A percentile compares a stretch with the other conserved stretches of the same genome.
phyloP scores from a whole-genome alignment of 1,140 invertebrate species.

The Drosophila parvula region DNA sequence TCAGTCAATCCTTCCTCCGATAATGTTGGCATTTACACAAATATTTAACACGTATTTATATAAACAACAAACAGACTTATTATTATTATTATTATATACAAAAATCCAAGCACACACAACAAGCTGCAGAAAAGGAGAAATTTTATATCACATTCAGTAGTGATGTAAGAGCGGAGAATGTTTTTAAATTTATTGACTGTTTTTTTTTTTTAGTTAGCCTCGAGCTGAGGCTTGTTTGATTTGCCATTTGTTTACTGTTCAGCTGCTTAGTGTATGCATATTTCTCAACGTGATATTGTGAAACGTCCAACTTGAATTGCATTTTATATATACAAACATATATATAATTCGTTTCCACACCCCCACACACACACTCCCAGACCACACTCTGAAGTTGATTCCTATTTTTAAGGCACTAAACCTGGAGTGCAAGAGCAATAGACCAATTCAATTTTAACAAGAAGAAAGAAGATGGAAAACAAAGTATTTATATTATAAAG shows the following conservation, averaged over 20 bases:
- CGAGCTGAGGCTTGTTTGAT: slow-evolving; percentile 43
- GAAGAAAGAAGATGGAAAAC: slow-evolving; percentile 9
- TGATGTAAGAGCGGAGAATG: slow-evolving; percentile 27
- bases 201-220: slow-evolving; percentile 69
- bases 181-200: slow-evolving; percentile 62
- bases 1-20: slow-evolving; percentile 82
- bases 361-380: slow-evolving; percentile 5
- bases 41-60: slow-evolving; percentile 51
- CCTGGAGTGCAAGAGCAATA: slow-evolving; percentile 60
- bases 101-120: slow-evolving; percentile 10
- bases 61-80: slow-evolving; percentile 27
- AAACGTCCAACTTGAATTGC: slow-evolving; percentile 81
- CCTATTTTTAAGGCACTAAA: slow-evolving; percentile 72
- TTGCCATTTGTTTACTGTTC: slow-evolving; percentile 64
- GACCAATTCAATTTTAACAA: slow-evolving; percentile 72
- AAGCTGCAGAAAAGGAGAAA: slow-evolving; percentile 27
- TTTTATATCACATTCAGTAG: slow-evolving; percentile 44
- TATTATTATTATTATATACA: slow-evolving; percentile 11
- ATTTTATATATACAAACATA: slow-evolving; percentile 73
- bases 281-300: slow-evolving; percentile 79
- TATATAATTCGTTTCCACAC: slow-evolving; percentile 45
- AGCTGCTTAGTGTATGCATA: slow-evolving; percentile 65
- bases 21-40: slow-evolving; percentile 81
- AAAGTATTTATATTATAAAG: slow-evolving; percentile 40
- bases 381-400: slow-evolving; percentile 61